Conservation (phyloP, 2,113 vertebrate species). For the Epinephelus moara region DNA sequence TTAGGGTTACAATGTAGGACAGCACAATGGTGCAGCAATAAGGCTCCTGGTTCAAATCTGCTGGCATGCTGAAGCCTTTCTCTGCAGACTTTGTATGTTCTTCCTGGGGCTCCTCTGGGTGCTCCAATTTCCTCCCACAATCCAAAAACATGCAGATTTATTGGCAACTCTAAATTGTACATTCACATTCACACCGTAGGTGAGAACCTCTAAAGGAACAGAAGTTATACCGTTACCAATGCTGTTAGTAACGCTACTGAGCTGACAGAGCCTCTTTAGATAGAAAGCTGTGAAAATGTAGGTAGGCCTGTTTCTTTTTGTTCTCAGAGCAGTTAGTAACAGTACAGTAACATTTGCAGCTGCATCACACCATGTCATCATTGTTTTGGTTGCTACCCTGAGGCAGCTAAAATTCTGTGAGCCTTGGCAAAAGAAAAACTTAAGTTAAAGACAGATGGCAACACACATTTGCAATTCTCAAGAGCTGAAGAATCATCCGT, state of each 20-base stretch:
- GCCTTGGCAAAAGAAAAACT: neutral
- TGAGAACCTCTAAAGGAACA: neutral
- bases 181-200: neutral
- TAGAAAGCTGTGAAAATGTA: neutral
- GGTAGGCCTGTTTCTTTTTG: neutral
- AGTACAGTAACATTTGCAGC: neutral
- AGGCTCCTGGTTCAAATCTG: neutral
- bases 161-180: neutral
- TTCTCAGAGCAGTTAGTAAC: neutral
- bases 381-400: neutral
- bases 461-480: neutral
- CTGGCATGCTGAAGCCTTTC: neutral
- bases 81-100: too few species aligned
- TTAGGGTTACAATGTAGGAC: neutral
- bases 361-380: slow-evolving; percentile 1
- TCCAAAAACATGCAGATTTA: neutral
- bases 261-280: neutral
- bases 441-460: neutral
- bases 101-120: neutral
- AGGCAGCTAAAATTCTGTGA: neutral
- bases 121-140: neutral
- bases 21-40: neutral
- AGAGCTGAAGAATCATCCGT: neutral
- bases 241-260: neutral
- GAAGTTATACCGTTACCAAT: neutral